phyloP scores from a whole-genome alignment of 2,888 invertebrate genomes.

The Agrochola lota region DNA sequence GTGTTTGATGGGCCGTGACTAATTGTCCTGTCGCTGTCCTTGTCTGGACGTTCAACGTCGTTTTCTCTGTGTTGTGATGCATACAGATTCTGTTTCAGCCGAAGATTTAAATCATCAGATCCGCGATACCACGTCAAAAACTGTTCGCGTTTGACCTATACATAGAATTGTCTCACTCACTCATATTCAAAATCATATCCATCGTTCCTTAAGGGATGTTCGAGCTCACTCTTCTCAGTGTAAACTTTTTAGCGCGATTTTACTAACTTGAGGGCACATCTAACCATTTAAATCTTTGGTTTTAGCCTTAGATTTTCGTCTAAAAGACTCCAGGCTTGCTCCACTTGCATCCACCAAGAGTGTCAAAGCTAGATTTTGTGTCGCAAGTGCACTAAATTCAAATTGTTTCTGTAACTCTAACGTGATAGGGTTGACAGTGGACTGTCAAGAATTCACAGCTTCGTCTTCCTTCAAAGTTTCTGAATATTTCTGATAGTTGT shows the following conservation, averaged over 20 bases:
- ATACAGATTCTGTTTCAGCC: background rate
- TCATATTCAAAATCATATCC: background rate
- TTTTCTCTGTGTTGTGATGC: background rate
- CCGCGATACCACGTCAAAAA: background rate
- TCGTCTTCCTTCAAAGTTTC: background rate
- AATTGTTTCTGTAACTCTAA: background rate
- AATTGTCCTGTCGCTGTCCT: background rate
- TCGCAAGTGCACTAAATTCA: background rate
- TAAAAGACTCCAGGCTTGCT: background rate
- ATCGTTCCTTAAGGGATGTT: background rate
- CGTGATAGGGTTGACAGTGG: background rate
- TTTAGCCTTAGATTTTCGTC: background rate
- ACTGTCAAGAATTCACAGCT: background rate
- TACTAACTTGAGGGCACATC: background rate
- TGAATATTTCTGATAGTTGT: background rate
- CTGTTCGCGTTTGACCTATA: background rate
- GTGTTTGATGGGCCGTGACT: background rate
- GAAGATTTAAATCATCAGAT: constrained; percentile 1
- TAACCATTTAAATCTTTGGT: background rate
- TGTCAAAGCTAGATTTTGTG: background rate
- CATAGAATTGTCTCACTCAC: background rate
- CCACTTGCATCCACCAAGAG: background rate
- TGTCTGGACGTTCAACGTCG: background rate
- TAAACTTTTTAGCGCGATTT: background rate
- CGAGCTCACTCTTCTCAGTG: background rate